A percentile compares a stretch with the other conserved stretches of the same genome.
These are phyloP conservation scores for Hippopotamus amphibius DNA, from an alignment of 2,113 vertebrate species.

Conservation along the genomic window DNA sequence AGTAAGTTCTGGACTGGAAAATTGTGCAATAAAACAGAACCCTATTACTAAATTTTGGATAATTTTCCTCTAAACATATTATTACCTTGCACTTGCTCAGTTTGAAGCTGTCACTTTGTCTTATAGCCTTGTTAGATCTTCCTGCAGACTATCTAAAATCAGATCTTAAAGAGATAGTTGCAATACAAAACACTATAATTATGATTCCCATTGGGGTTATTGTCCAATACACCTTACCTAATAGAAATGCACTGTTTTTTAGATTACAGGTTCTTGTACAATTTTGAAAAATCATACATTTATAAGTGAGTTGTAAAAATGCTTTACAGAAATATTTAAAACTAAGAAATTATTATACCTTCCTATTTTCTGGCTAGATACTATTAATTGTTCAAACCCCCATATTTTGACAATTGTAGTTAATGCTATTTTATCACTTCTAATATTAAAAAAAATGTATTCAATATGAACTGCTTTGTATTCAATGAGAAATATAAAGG, in stretches of 20 bases:
- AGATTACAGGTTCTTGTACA: background rate
- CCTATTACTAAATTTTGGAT: background rate
- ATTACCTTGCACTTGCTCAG: constrained; percentile 1
- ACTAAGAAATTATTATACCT: background rate
- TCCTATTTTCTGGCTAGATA: background rate
- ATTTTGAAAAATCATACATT: background rate
- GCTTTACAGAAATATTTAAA: background rate
- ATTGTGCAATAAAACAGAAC: background rate
- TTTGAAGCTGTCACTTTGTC: background rate
- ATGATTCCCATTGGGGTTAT: background rate
- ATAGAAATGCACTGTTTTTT: background rate
- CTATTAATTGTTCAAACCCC: background rate
- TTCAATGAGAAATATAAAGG: background rate
- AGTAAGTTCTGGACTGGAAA: background rate
- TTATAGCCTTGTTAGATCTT: background rate
- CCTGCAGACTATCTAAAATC: background rate
- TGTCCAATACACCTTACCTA: background rate
- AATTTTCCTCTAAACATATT: background rate
- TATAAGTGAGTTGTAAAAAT: constrained; percentile 6
- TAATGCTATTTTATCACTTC: constrained; percentile 1
- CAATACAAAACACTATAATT: background rate
- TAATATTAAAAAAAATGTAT: background rate
- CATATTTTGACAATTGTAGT: background rate
- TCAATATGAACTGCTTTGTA: background rate
- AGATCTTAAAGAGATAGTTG: background rate